These are phyloP conservation scores for Saturnia pavonia DNA, from an alignment of 2,888 invertebrate genomes.

Conservation along the genomic window DNA sequence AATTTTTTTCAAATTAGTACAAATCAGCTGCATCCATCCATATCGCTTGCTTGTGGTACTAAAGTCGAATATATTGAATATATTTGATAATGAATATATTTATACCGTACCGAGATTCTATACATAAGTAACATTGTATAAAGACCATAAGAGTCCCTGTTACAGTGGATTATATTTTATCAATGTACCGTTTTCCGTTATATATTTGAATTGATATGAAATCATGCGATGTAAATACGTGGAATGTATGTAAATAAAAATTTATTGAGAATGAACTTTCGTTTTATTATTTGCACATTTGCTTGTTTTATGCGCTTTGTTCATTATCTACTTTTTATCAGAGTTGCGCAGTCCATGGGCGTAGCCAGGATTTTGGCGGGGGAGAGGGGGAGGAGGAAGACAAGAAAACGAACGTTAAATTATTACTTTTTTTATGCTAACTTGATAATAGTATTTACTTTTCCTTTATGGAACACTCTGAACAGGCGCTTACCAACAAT, in stretches of 20 bases:
- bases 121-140: slow-evolving; percentile 28
- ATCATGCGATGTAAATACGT: slow-evolving; percentile 24
- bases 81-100: too few species aligned
- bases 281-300: slow-evolving; percentile 15
- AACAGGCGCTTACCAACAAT: too few species aligned
- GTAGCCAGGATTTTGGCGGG: too few species aligned
- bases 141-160: slow-evolving; percentile 32
- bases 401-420: too few species aligned
- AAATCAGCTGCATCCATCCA: slow-evolving; percentile 61
- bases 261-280: slow-evolving; percentile 34
- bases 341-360: too few species aligned
- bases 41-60: slow-evolving; percentile 64
- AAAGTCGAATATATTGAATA: slow-evolving; percentile 29
- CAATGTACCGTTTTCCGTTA: slow-evolving; percentile 3
- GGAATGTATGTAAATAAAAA: slow-evolving; percentile 26
- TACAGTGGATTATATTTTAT: slow-evolving; percentile 30
- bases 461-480: too few species aligned
- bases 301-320: too few species aligned
- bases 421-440: too few species aligned
- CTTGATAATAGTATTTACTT: too few species aligned
- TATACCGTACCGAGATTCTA: slow-evolving; percentile 27
- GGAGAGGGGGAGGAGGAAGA: too few species aligned
- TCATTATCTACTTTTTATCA: too few species aligned
- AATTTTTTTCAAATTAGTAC: slow-evolving; percentile 46
- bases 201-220: slow-evolving; percentile 16